Evolutionary conservation across 2,888 invertebrate species (phyloP).

Genomic region (Caenorhabditis drosophilae): DNA sequence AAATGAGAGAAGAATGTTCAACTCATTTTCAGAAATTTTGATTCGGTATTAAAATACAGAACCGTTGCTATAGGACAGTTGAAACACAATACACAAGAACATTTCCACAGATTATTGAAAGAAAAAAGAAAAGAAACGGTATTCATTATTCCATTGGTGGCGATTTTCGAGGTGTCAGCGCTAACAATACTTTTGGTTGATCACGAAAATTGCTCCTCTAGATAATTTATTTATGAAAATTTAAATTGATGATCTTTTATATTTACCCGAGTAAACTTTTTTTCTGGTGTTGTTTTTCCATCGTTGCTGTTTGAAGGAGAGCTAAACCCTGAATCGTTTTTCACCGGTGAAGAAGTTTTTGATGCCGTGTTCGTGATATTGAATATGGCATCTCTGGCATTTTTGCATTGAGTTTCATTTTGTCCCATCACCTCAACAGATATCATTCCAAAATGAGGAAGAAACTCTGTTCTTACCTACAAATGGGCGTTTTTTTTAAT

Average conservation of each 20-base stretch:
- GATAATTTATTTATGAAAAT: too few species aligned
- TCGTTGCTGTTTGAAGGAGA: too few species aligned
- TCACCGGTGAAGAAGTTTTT: neutral
- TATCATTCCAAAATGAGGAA: conserved; percentile 25
- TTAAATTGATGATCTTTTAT: neutral
- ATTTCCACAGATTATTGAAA: too few species aligned
- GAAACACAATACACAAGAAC: too few species aligned
- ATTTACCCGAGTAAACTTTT: neutral
- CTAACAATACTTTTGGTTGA: conserved; percentile 32
- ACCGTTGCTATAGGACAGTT: too few species aligned
- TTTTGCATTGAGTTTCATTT: conserved; percentile 14
- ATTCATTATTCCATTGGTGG: conserved; percentile 9
- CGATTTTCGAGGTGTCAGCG: conserved; percentile 27
- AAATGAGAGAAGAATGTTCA: too few species aligned
- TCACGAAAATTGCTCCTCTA: conserved; percentile 28
- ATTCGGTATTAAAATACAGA: too few species aligned
- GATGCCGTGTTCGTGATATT: conserved; percentile 1
- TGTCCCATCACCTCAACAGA: conserved; percentile 27
- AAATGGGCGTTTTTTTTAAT: neutral
- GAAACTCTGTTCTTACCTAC: conserved; percentile 16
- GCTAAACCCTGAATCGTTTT: conserved; percentile 21
- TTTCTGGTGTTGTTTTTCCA: conserved; percentile 20
- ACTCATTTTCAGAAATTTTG: too few species aligned
- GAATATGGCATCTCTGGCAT: conserved; percentile 15
- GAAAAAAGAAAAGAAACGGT: too few species aligned